Base-by-base conservation (phyloP, 2,888 invertebrate species). In the Magallana nippona region DNA sequence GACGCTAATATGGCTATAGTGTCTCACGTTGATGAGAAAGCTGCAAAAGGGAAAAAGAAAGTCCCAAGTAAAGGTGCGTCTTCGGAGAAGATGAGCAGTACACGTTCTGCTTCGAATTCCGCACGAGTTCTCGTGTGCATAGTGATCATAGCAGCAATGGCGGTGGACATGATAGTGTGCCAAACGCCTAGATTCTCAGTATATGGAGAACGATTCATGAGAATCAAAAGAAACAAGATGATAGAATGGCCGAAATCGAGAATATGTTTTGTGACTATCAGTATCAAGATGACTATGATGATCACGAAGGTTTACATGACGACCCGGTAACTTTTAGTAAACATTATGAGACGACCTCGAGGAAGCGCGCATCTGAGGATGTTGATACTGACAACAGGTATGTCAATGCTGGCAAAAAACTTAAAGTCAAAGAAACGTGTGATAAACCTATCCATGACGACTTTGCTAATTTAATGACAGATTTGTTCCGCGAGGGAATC, bases 341-440 rank as follows among this genome's bases (percentile, higher is more conserved):
- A 44, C 44, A 44, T 27, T 27, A 27, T 44, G 60, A 17, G 27
- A 11, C 22, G 10, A 13, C 22, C 27, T 63, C 13, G 22, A 11
- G 8, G 62, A 62, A 62, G 62, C 62, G 22, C 22, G 10, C 62
- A 62, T 62, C 22, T 22, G 11, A 62, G 1, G 63, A 63, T 10
- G 27, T 22, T 22, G 1, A 10, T 63, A 27, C 13, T 11, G 10
- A 22, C 19, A 22, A 63, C 19, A 10, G 13, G 10, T 13, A 22
- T 22, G 19, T 44, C 44, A 44, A 44, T 44, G 44, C 44, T 5
- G 44, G 62, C 19, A 63, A 79, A 56, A 79, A 79, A 79, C 57
- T 82, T 19, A 55, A 82, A 82, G 78, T 22, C 10, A 82, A 82
- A 32, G 82, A 82, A 82, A 60, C 78, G 11, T 78, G 13, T 78